A percentile compares a stretch with the other conserved stretches of the same genome.
These are phyloP conservation scores for Andrena cerasifolii DNA, from an alignment of 1,140 invertebrate species.

Conservation along the genomic window DNA sequence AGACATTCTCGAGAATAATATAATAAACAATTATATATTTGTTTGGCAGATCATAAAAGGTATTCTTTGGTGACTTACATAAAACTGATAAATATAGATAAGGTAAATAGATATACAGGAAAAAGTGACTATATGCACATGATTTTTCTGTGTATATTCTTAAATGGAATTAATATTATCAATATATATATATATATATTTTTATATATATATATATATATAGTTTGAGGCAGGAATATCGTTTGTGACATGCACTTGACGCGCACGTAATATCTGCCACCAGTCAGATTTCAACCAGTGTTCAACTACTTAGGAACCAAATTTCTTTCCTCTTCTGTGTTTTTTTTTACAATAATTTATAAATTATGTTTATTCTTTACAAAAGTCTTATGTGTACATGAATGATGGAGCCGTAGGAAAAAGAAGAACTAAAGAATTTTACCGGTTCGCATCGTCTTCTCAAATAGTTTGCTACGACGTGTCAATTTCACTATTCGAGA, in stretches of 20 bases:
- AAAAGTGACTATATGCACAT: constrained; percentile 30
- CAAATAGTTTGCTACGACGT: constrained; percentile 51
- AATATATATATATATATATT: constrained; percentile 20
- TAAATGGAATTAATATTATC: constrained; percentile 35
- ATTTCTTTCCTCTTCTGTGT: no score
- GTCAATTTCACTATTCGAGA: constrained; percentile 39
- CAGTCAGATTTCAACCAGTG: constrained; percentile 45
- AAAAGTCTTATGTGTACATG: constrained; percentile 69
- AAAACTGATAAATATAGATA: constrained; percentile 40
- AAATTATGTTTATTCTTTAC: constrained; percentile 75
- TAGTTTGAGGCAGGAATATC: constrained; percentile 35
- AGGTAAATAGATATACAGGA: constrained; percentile 32
- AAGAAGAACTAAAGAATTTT: constrained; percentile 60
- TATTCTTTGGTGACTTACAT: constrained; percentile 62
- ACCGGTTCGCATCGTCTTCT: constrained; percentile 29
- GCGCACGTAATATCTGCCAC: constrained; percentile 4
- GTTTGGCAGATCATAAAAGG: constrained; percentile 38
- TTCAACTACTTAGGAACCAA: constrained; percentile 54
- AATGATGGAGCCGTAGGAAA: constrained; percentile 62
- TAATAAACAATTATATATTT: constrained; percentile 41
- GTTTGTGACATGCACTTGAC: constrained; percentile 15
- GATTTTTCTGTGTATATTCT: constrained; percentile 40
- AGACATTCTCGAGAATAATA: constrained; percentile 51
- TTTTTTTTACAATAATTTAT: constrained; percentile 70
- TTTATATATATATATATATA: constrained; percentile 24